Evolutionary conservation across 2,797 vertebrate genomes (phyloP).

Genomic region (Anabas testudineus): DNA sequence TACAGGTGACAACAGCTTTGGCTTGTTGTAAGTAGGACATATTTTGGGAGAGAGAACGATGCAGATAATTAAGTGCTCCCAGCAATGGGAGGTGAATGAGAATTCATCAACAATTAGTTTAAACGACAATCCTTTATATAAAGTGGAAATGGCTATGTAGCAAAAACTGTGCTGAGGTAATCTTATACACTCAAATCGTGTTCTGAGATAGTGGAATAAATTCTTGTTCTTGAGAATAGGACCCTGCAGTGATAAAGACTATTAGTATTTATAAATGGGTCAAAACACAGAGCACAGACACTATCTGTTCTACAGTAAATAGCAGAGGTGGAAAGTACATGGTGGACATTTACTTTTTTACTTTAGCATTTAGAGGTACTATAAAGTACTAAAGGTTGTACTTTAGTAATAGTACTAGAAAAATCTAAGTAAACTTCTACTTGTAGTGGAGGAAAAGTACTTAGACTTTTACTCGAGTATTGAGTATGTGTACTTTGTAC

Average conservation of each 20-base stretch:
- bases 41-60: slow-evolving; percentile 9
- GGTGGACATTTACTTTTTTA: no score
- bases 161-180: slow-evolving; percentile 11
- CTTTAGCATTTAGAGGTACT: no score
- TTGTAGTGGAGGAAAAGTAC: no score
- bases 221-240: neutral
- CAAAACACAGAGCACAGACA: slow-evolving; percentile 4
- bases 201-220: slow-evolving; percentile 10
- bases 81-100: slow-evolving; percentile 2
- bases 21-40: slow-evolving; percentile 7
- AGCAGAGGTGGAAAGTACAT: no score
- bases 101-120: slow-evolving; percentile 5
- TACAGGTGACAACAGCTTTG: slow-evolving; percentile 83
- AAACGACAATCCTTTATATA: neutral
- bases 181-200: neutral
- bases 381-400: no score
- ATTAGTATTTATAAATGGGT: slow-evolving; percentile 34
- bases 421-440: no score
- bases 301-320: neutral
- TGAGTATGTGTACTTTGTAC: no score
- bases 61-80: neutral
- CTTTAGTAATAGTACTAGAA: no score
- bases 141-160: slow-evolving; percentile 7
- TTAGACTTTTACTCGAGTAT: no score
- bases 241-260: slow-evolving; percentile 22